These are phyloP conservation scores for Epirrhoe tristata DNA, from an alignment of 2,888 invertebrate genomes.

Conservation along the genomic window DNA sequence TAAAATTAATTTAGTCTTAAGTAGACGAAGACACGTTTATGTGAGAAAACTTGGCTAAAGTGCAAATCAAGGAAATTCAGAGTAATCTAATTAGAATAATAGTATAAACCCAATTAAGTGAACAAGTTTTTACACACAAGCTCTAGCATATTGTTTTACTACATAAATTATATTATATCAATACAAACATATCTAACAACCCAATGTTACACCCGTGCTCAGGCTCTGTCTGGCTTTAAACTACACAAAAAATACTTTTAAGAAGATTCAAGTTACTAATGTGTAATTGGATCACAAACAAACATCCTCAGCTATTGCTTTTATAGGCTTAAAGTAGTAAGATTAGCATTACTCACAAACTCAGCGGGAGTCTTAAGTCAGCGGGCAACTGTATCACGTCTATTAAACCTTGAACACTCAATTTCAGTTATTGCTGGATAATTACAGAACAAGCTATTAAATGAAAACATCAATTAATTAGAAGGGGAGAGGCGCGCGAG, in stretches of 20 bases:
- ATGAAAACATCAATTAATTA: slow-evolving; percentile 84
- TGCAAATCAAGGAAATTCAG: slow-evolving; percentile 15
- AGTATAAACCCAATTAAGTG: slow-evolving; percentile 25
- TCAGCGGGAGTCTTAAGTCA: slow-evolving; percentile 36
- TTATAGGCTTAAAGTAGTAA: slow-evolving; percentile 10
- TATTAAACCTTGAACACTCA: slow-evolving; percentile 74
- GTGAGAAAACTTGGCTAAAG: slow-evolving; percentile 16
- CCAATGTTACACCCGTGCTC: too few species aligned
- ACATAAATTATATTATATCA: too few species aligned
- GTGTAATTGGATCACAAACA: background rate
- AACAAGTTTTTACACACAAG: slow-evolving; percentile 39
- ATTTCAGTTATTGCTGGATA: slow-evolving; percentile 73
- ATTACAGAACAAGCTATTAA: slow-evolving; percentile 81
- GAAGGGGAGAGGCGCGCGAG: slow-evolving; percentile 80
- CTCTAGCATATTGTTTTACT: background rate
- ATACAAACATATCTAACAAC: too few species aligned
- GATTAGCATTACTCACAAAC: slow-evolving; percentile 46
- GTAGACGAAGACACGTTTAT: background rate
- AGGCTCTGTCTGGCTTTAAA: too few species aligned
- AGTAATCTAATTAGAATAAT: slow-evolving; percentile 19
- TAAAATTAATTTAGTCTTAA: slow-evolving; percentile 13
- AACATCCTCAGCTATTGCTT: background rate
- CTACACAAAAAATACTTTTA: background rate
- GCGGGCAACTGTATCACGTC: slow-evolving; percentile 56
- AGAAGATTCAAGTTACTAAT: background rate